Percentiles rank a stretch among this genome's conserved stretches.
Conservation (phyloP, 1,140 invertebrate species). For the Drosophila paulistorum region DNA sequence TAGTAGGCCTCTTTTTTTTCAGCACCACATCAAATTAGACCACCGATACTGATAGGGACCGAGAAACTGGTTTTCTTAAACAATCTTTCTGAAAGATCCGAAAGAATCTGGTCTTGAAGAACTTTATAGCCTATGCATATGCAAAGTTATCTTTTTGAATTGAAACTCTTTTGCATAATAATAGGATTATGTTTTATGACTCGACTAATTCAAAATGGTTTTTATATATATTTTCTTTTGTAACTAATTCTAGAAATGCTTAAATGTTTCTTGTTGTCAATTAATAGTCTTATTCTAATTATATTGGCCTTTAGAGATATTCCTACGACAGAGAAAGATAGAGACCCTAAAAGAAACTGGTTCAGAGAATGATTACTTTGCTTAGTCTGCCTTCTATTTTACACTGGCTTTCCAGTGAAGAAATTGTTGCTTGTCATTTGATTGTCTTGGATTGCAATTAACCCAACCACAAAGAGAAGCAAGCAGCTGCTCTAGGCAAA, state of each 20-base stretch:
- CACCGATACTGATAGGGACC: slow-evolving; percentile 1
- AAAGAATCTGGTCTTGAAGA: neutral
- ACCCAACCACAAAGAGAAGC: slow-evolving; percentile 56
- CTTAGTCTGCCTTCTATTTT: no score
- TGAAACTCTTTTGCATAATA: neutral
- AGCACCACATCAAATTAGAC: slow-evolving; percentile 7
- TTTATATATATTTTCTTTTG: neutral
- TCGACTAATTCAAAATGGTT: no score
- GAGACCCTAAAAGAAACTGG: no score
- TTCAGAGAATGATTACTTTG: no score
- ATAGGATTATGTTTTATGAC: neutral
- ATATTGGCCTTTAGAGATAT: no score
- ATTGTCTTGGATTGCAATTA: slow-evolving; percentile 42
- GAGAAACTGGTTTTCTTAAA: neutral
- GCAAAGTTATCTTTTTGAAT: neutral
- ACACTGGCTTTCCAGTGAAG: slow-evolving; percentile 64
- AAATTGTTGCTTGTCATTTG: slow-evolving; percentile 52
- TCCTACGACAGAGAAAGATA: no score
- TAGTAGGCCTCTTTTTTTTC: slow-evolving; percentile 1
- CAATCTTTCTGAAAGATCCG: neutral
- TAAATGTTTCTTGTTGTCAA: neutral
- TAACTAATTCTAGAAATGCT: neutral
- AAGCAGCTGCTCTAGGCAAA: slow-evolving; percentile 5
- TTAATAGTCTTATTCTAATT: no score
- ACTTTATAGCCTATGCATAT: neutral